A percentile compares a stretch with the other conserved stretches of the same genome.
These are phyloP conservation scores for Eira barbara DNA, from an alignment of 2,113 vertebrate genomes.

Conservation along the genomic window DNA sequence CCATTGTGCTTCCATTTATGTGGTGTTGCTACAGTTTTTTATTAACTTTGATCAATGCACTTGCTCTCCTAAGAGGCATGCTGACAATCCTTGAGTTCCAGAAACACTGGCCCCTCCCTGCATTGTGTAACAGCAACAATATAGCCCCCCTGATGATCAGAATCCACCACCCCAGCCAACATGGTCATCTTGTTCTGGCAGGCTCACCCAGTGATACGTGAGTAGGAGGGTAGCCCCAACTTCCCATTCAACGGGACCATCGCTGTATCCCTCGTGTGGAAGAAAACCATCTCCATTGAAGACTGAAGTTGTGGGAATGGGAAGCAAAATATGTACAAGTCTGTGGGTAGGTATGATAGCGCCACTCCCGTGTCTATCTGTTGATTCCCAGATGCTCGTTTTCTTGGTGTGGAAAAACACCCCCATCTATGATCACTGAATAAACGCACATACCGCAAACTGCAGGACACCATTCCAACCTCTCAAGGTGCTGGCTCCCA, in stretches of 20 bases:
- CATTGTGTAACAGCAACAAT: not conserved
- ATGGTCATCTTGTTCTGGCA: not conserved
- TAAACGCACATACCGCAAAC: not conserved
- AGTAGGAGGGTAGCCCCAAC: not conserved
- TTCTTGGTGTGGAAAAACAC: not conserved
- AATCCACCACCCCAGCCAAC: not conserved
- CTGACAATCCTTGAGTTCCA: not conserved
- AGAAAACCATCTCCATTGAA: not conserved
- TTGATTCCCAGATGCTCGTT: not conserved
- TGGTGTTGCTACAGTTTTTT: not conserved
- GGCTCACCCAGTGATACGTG: not conserved
- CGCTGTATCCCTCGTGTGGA: not conserved
- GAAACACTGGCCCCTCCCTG: not conserved
- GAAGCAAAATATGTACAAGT: not conserved
- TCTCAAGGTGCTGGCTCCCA: not conserved
- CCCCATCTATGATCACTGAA: not conserved
- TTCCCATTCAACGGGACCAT: not conserved
- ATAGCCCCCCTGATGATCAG: not conserved
- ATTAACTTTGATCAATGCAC: not conserved
- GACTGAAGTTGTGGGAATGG: not conserved
- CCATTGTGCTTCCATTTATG: not conserved
- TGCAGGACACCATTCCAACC: not conserved
- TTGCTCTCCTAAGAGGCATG: not conserved
- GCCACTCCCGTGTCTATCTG: not conserved
- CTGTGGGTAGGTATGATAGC: not conserved